A percentile compares a stretch with the other conserved stretches of the same genome.
Evolutionary conservation across 2,888 invertebrate species (phyloP).

Genomic region (Erebia ligea): DNA sequence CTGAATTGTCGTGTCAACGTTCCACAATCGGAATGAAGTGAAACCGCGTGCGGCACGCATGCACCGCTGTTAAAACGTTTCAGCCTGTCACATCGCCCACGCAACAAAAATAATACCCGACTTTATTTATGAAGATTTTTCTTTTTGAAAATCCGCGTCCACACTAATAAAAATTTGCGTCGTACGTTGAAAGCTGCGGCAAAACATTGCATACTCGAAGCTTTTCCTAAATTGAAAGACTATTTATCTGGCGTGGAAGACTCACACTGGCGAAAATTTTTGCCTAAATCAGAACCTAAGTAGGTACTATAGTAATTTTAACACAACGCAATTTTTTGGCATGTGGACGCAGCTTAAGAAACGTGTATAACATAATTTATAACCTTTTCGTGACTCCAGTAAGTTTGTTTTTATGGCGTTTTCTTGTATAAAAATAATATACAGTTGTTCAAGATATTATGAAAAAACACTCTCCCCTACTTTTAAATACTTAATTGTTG

Average conservation of each 20-base stretch:
- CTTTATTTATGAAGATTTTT: constrained; percentile 47
- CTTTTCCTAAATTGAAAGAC: background rate
- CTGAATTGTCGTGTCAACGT: constrained; percentile 39
- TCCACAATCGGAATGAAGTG: constrained; percentile 45
- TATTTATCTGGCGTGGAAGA: too few relatives aligned
- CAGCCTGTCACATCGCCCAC: constrained; percentile 53
- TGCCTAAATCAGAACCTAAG: too few relatives aligned
- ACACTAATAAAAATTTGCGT: background rate
- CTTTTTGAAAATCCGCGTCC: constrained; percentile 25
- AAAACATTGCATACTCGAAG: background rate
- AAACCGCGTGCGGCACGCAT: constrained; percentile 72
- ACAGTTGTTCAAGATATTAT: constrained; percentile 11
- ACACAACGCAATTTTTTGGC: background rate
- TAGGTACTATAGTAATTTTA: too few relatives aligned
- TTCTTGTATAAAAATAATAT: constrained; percentile 23
- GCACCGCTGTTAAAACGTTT: constrained; percentile 50
- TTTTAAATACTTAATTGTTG: constrained; percentile 4
- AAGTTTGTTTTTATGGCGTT: constrained; percentile 24
- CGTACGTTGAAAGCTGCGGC: background rate
- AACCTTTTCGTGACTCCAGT: constrained; percentile 37
- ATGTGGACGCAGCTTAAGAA: constrained; percentile 17
- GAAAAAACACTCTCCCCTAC: constrained; percentile 9
- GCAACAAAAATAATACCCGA: constrained; percentile 60
- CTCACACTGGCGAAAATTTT: too few relatives aligned
- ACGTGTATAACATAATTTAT: constrained; percentile 35